Conservation (phyloP, 2,888 invertebrate species). For the Morpho helenor region DNA sequence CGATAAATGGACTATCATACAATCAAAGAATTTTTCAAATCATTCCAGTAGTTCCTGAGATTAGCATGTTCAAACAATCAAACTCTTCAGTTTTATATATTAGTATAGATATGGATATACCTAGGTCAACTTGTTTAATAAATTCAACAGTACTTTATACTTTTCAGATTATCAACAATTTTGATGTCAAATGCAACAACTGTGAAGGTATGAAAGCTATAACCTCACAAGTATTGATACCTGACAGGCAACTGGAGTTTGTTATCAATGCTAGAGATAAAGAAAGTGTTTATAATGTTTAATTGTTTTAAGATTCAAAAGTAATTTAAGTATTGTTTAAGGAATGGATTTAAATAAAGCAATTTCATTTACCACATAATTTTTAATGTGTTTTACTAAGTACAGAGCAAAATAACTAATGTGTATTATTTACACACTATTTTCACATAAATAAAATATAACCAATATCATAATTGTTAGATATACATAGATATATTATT, state of each 20-base stretch:
- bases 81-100: no score
- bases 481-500: not conserved
- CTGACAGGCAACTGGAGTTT: constrained; percentile 69
- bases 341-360: not conserved
- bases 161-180: constrained; percentile 77
- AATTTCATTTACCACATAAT: constrained; percentile 12
- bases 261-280: constrained; percentile 35
- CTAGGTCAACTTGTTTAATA: no score
- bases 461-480: not conserved
- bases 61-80: no score
- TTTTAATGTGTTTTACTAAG: constrained; percentile 12
- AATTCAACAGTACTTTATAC: no score
- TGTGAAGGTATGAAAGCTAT: constrained; percentile 66
- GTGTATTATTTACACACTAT: not conserved
- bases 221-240: constrained; percentile 78
- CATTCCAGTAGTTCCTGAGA: no score
- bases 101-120: no score
- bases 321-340: not conserved
- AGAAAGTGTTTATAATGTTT: not conserved
- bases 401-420: constrained; percentile 4
- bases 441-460: not conserved
- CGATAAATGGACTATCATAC: no score
- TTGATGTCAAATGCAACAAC: constrained; percentile 72
- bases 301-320: not conserved
- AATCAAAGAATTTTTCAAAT: no score